Conservation (phyloP, 1,140 invertebrate species). For the Hyposmocoma kahamanoa region DNA sequence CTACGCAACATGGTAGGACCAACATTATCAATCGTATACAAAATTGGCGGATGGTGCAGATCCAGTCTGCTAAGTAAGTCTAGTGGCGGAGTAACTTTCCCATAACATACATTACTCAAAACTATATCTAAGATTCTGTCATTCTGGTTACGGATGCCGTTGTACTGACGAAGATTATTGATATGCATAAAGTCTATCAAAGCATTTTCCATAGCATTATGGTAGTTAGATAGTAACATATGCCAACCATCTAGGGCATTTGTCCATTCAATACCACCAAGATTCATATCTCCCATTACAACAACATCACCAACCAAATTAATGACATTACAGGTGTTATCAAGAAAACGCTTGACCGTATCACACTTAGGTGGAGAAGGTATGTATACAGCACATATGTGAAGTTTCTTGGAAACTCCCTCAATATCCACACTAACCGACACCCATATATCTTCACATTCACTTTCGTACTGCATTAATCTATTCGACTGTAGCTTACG, state of each 20-base stretch:
- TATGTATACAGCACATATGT: neutral
- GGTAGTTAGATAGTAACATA: neutral
- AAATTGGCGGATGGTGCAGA: neutral
- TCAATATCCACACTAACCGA: neutral
- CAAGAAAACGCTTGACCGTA: neutral
- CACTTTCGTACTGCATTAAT: neutral
- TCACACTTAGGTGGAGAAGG: neutral
- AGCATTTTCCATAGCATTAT: neutral
- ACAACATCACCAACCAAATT: neutral
- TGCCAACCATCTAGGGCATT: neutral
- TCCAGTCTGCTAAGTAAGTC: neutral
- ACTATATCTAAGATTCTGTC: neutral
- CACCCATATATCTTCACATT: neutral
- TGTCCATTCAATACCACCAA: neutral
- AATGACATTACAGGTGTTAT: neutral
- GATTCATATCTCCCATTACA: neutral
- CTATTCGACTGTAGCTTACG: neutral
- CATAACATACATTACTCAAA: neutral
- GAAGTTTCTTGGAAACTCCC: neutral
- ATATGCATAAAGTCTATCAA: neutral
- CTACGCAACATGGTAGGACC: neutral
- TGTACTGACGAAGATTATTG: constrained; percentile 1
- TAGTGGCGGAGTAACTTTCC: neutral
- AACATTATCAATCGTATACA: neutral
- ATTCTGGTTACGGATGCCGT: neutral